Base-by-base conservation (phyloP, 2,797 vertebrate genomes). In the Orestias chungarensis region DNA sequence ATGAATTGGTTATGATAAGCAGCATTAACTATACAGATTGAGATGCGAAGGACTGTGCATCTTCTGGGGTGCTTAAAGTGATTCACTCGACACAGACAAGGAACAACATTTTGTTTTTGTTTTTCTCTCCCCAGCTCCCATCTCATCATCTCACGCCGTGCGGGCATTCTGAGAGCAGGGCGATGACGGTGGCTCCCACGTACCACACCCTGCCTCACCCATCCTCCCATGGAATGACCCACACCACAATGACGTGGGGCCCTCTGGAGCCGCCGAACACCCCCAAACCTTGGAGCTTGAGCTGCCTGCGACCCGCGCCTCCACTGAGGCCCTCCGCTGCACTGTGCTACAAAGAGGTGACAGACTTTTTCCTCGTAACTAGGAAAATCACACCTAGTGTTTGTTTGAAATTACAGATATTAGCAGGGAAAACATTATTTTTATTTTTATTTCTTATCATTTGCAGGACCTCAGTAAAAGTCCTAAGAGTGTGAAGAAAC, bases 121-220 rank as follows among this genome's bases (percentile, higher is more conserved):
- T 61, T 2, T 69, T 18, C 0, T 66, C 55, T 52, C 64, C 62
- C 84, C 86, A 99, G 97, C 97, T 99, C 81, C 98, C 97, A 40
- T 96, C 96, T 74, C 98, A 98, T 88, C 95, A 98, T 6, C 86
- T 97, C 79, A 97, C 97, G 4, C 97, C 97, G 6, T 97, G 96
- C 90, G 97, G 97, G 82, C 96, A 99, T 52, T 95, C 96, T 1
- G 98, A 99, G 83, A 96, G 94, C 76, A 95, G 98, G 83, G 94
- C 95, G 0, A 95, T 95, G 88, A 95, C 96, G 0, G 93, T 97
- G 85, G 95, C 96, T 44, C 97, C 98, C 25, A 95, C 95, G 3
- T 99, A 99, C 91, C 98, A 99, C 93, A 99, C 98, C 18, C 94
- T 99, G 52, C 98, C 98, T 68, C 97, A 98, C 84, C 97, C 95